Evolutionary conservation across 1,140 invertebrate species (phyloP).

Genomic region (Calephelis nemesis): DNA sequence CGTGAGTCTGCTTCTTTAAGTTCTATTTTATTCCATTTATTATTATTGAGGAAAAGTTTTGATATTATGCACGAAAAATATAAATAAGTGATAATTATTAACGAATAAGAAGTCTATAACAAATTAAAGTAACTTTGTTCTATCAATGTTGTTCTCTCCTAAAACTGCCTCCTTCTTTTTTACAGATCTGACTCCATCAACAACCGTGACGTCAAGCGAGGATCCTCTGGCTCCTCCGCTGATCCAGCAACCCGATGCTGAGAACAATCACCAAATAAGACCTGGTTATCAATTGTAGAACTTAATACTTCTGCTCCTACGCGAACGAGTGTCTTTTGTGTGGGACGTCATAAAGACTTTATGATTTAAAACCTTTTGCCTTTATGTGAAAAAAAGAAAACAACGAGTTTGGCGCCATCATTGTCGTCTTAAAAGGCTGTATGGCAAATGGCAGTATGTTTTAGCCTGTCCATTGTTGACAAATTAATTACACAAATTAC

Average conservation of each 20-base stretch:
- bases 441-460: too few relatives aligned
- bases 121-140: too few relatives aligned
- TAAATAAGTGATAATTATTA: too few relatives aligned
- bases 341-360: conserved; percentile 51
- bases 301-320: conserved; percentile 43
- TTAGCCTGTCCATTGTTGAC: too few relatives aligned
- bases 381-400: not conserved
- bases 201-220: conserved; percentile 60
- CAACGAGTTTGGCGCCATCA: conserved; percentile 10
- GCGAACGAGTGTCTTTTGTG: conserved; percentile 39
- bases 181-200: conserved; percentile 54
- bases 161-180: not conserved
- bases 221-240: conserved; percentile 61
- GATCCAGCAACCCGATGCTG: conserved; percentile 52
- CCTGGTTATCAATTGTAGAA: conserved; percentile 65
- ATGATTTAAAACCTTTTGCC: conserved; percentile 37
- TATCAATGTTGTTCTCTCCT: too few relatives aligned
- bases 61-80: too few relatives aligned
- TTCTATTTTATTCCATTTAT: too few relatives aligned
- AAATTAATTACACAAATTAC: too few relatives aligned
- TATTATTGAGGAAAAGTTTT: too few relatives aligned
- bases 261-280: conserved; percentile 46
- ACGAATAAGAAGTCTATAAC: too few relatives aligned
- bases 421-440: not conserved
- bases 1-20: too few relatives aligned